Evolutionary conservation across 2,113 vertebrate genomes (phyloP), one percentile per base, ranked within the genome.

Genomic region (Tachysurus fulvidraco): DNA sequence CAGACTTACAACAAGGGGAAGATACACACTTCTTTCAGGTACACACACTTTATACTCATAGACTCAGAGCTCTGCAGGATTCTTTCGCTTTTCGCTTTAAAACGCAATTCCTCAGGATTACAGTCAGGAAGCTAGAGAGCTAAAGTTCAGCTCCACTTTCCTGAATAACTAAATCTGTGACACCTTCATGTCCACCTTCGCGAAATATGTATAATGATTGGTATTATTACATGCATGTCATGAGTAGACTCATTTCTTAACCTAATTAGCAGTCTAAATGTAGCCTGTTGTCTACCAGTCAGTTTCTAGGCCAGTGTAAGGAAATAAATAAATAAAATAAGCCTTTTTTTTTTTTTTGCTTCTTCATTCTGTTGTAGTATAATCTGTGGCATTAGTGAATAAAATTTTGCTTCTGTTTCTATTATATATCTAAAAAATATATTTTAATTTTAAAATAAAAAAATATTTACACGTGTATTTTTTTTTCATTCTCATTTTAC

Each of bases 21-120:
- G 91, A 93, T 94, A 94, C 77, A 60, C 88, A 8, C 59, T 92
- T 3, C 67, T 88, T 41, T 77, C 91, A 92, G 95, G 95, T 96
- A 91, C 5, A 44, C 28, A 52, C 64, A 41, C 30, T 52, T 23
- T 4, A 41, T 21, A 8, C 46, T 17, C 30, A 8, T 50, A 23
- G 23, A 17, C 60, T 50, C 30, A n/a, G 25, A 54, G 41, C 16
- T 19, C 11, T 82, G 3, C 12, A 30, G n/a, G 12, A 28, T 12
- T 12, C n/a, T 17, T 17, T 17, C 57, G 60, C 11, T 21, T 76
- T 67, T 73, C 21, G 19, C 4, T 6, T 12, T 14, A 54, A 17
- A 21, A 64, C n/a, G 21, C 12, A 81, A 76, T 16, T 13, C 17
- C 25, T 52, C 46, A 25, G 16, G 6, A 60, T 54, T 78, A 5